Conservation (phyloP, 2,888 invertebrate species). For the Trisateles emortualis region DNA sequence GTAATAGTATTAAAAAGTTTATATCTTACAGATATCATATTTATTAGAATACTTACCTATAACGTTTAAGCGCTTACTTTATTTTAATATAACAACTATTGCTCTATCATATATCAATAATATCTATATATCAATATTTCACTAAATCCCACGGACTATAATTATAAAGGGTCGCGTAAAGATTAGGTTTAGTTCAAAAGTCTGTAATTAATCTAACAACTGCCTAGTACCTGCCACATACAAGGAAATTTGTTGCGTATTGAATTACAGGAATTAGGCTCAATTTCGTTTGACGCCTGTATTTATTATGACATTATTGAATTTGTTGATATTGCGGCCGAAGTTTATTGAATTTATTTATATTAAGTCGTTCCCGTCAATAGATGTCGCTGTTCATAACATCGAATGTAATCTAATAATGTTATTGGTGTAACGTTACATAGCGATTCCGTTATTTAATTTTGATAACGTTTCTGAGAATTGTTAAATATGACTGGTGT, state of each 20-base stretch:
- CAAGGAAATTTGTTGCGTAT: conserved; percentile 8
- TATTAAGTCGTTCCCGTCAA: not conserved
- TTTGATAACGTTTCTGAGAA: not conserved
- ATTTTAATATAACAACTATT: too few species aligned
- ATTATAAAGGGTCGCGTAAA: conserved; percentile 20
- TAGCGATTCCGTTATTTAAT: not conserved
- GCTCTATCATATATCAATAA: too few species aligned
- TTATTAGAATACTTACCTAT: too few species aligned
- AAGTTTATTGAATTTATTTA: not conserved
- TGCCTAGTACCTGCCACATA: conserved; percentile 2
- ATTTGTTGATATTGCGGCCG: not conserved
- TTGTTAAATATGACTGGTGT: not conserved
- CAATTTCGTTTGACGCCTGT: not conserved
- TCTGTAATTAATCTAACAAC: conserved; percentile 17
- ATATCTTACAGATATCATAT: too few species aligned
- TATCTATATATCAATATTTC: not conserved
- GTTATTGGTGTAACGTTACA: conserved; percentile 1
- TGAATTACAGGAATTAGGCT: conserved; percentile 11
- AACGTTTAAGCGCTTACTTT: too few species aligned
- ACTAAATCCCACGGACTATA: conserved; percentile 8
- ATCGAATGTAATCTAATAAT: conserved; percentile 10
- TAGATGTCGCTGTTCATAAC: conserved; percentile 2
- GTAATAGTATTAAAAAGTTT: too few species aligned
- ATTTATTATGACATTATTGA: not conserved
- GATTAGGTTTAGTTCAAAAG: conserved; percentile 22